Evolutionary conservation across 2,888 invertebrate species (phyloP), one percentile per base, ranked within the genome.

Genomic region (Ellobium chinense): DNA sequence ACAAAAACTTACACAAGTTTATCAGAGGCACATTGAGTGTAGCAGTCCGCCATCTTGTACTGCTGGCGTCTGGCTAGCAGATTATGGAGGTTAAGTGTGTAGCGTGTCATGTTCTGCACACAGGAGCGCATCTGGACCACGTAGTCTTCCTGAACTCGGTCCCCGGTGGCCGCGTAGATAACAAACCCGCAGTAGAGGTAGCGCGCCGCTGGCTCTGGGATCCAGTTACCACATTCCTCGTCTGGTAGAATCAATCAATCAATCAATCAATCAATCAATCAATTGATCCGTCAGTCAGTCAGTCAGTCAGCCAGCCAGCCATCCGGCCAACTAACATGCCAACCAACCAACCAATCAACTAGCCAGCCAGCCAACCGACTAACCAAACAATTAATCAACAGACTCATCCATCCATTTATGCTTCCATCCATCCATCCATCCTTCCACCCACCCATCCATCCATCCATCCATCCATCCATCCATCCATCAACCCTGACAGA

Each of bases 81-180:
- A 0, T 80, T 76, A 31, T 70, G 63, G 46, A 80, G 56, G 73
- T 85, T 84, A 36, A 85, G 82, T 2, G 74, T 46, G 31, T 79
- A 83, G 12, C 82, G 80, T 1, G 60, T 80, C 5, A 81, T 36
- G 21, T 37, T 76, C 37, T 83, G 80, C 37, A 78, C 80, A 60
- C 85, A 85, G 18, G 80, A 72, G 21, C 81, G 74, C 18, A 78
- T 75, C 68, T 80, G 69, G 36, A 78, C 46, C 1, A 78, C 76
- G 37, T 65, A 54, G n/a, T 62, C 76, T 24, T 60, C 54, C 24
- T 62, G 27, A 14, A 69, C 37, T 2, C 54, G 31, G 27, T 77
- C 46, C 12, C 79, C 70, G 3, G 82, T 77, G 24, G 18, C 31
- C 1, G 54, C 60, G 36, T 78, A 36, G 14, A 82, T 66, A 7